Evolutionary conservation across 1,140 invertebrate genomes (phyloP), one percentile per base, ranked within the genome.

Genomic region (Sycophaga agraensis): DNA sequence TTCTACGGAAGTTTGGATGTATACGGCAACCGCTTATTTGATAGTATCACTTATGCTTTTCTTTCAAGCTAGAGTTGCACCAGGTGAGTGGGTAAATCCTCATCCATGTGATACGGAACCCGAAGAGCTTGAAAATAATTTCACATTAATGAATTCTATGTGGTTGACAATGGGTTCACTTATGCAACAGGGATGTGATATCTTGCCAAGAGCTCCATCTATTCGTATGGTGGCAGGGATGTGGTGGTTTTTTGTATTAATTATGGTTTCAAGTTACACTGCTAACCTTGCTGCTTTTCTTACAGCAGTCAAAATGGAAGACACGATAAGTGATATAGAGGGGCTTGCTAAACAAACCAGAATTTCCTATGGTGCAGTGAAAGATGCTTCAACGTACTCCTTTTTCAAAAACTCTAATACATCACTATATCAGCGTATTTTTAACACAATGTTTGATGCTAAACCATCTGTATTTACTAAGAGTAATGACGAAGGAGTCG

Each of bases 231-330:
- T 91, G 0, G 87, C 89, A 8, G 90, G 89, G 0, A 92, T 91
- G 83, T 98, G 95, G 94, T 97, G 93, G 93, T 96, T 97, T 72
- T 98, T 97, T 74, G 91, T 92, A 0, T 82, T 98, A n/a, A 98
- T 98, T 68, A 94, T 98, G 82, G 92, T 94, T 7, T 93, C 94
- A 2, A 96, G 93, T 1, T 98, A 98, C 73, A 98, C 96, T 0
- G 96, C 96, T 9, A 97, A 97, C 78, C 82, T 98, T 63, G 94
- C 96, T 2, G 96, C 96, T 7, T 98, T 96, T 67, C 81, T 98
- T 28, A 97, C 96, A 0, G 89, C 91, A 21, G 91, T 91, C 11
- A 82, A 91, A 19, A 89, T 94, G 83, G 89, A 90, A 3, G 87
- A 87, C 34, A 89, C 92, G 0, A 96, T 98, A n/a, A 87, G 91